Base-by-base conservation (phyloP, 2,113 vertebrate genomes). In the Leptosomus discolor region DNA sequence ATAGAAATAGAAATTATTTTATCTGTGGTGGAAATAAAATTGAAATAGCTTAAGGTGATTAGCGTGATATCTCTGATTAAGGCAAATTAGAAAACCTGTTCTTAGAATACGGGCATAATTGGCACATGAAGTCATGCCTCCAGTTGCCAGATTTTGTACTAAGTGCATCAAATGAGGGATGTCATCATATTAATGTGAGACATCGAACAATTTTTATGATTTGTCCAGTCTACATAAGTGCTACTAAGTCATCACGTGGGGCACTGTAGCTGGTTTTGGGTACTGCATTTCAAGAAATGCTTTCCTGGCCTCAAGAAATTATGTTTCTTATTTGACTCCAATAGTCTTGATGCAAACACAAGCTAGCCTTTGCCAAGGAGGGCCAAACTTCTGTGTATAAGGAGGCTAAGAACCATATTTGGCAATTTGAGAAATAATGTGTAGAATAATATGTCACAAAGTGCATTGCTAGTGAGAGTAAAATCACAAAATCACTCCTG, bases 231-330 rank as follows among this genome's bases (percentile, higher is more conserved):
- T 58, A 6, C 16, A 6, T 71, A 36, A 63, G 26, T 37, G 6
- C 14, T 71, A 6, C 15, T 32, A 37, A 53, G 12, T 63, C 20
- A 37, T 39, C 8, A 14, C 0, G 0, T 53, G 37, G 22, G 26
- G 12, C 37, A 41, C 12, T n/a, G 12, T 63, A 73, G 4, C 17
- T 43, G 63, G 15, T 64, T 89, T 58, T 43, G 37, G 30, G 18
- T 12, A 37, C 20, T 61, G 19, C 7, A 34, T 81, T 88, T 85
- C 53, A 71, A 37, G 46, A 81, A 73, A 76, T 48, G 7, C 13
- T 73, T 53, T 50, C 29, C n/a, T 13, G 36, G 24, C 24, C 50
- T 74, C 60, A 58, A 64, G 15, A 54, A 86, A 65, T 12, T 4
- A 2, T 48, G n/a, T 78, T 20, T 82, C 1, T 50, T 58, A 39